These are phyloP conservation scores for Hoplias malabaricus DNA, from an alignment of 2,113 vertebrate genomes.

Conservation along the genomic window DNA sequence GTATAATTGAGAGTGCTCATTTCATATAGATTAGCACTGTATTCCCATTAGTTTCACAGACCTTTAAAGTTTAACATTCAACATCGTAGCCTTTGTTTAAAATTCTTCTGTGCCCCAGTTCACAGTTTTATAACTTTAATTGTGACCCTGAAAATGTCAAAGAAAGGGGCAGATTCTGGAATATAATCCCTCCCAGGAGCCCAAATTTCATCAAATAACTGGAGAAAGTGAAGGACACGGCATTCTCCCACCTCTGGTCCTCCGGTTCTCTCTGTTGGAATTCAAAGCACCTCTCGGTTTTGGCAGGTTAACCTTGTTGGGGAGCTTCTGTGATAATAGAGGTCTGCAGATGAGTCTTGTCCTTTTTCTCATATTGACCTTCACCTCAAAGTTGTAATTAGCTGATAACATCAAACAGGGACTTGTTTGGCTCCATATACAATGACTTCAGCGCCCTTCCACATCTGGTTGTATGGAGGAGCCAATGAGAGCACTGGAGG, in stretches of 20 bases:
- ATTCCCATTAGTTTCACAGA: neutral
- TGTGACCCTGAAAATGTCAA: neutral
- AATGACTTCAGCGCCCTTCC: neutral
- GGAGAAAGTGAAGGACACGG: neutral
- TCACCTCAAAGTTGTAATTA: neutral
- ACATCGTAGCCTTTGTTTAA: neutral
- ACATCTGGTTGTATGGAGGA: neutral
- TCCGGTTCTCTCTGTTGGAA: neutral
- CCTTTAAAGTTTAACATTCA: conserved; percentile 4
- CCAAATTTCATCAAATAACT: neutral
- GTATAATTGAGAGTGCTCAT: neutral
- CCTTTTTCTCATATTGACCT: neutral
- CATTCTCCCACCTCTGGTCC: neutral
- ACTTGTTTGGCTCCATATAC: neutral
- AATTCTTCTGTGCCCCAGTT: neutral
- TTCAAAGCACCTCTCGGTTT: neutral
- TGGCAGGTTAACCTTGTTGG: neutral
- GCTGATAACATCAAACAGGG: conserved; percentile 4
- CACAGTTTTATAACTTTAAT: neutral
- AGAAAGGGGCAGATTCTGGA: neutral
- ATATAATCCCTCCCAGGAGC: neutral
- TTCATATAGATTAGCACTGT: neutral
- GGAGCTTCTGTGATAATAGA: conserved; percentile 2
- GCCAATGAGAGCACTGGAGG: neutral
- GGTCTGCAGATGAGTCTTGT: conserved; percentile 8